Conservation (phyloP, 2,888 invertebrate genomes). For the Mythimna impura region DNA sequence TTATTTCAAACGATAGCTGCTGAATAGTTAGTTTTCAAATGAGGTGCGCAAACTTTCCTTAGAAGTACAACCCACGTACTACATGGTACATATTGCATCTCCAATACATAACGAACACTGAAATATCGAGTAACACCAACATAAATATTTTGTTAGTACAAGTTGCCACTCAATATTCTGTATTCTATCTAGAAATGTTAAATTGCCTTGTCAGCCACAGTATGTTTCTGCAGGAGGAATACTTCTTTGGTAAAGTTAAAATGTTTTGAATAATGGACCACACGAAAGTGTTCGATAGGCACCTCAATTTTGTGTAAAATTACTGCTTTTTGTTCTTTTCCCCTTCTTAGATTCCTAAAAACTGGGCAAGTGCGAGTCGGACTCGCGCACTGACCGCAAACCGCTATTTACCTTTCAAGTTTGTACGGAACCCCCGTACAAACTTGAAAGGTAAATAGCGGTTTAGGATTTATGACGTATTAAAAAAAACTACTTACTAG, state of each 20-base stretch:
- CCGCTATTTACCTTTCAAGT: no score
- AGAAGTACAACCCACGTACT: constrained; percentile 10
- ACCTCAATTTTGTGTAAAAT: background rate
- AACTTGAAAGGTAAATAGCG: no score
- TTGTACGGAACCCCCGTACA: no score
- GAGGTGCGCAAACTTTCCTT: constrained; percentile 25
- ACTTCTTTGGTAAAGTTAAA: constrained; percentile 30
- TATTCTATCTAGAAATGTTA: constrained; percentile 45
- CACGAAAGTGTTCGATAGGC: background rate
- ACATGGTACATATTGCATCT: constrained; percentile 3
- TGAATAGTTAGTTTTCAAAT: constrained; percentile 29
- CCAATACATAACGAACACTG: constrained; percentile 22
- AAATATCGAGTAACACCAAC: constrained; percentile 35
- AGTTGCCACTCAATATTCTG: constrained; percentile 52
- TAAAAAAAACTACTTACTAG: no score
- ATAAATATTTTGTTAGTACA: constrained; percentile 44
- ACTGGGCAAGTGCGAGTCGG: no score
- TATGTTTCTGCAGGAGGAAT: constrained; percentile 35
- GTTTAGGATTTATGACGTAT: no score
- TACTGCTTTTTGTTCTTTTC: background rate
- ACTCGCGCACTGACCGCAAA: no score
- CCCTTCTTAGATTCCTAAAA: no score
- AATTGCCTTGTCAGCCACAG: constrained; percentile 57
- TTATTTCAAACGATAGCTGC: background rate
- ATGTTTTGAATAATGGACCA: constrained; percentile 30